Evolutionary conservation across 2,888 invertebrate genomes (phyloP).

Genomic region (Chloroclystis v-ata): DNA sequence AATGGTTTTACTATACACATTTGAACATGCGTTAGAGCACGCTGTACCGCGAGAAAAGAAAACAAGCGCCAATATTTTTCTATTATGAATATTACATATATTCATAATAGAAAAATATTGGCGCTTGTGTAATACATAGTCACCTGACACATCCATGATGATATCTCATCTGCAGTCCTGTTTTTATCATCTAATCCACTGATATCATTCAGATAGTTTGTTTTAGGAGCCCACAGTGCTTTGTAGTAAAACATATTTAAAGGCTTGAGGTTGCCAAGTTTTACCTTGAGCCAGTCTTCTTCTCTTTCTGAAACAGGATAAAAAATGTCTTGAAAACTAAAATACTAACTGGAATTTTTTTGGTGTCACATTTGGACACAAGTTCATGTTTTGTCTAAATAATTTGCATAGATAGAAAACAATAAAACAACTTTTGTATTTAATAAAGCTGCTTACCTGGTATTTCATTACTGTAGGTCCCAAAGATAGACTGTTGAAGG

Average conservation of each 20-base stretch:
- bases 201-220: constrained; percentile 51
- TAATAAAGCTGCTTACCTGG: constrained; percentile 54
- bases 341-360: no score
- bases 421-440: no score
- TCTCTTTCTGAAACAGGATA: constrained; percentile 53
- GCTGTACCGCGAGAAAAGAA: no score
- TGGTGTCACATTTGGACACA: no score
- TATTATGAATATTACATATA: no score
- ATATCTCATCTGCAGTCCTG: constrained; percentile 41
- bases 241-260: constrained; percentile 65
- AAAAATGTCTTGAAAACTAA: background rate
- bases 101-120: no score
- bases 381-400: background rate
- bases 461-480: constrained; percentile 44
- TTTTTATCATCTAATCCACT: constrained; percentile 40
- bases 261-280: constrained; percentile 51
- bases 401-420: no score
- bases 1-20: no score
- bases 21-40: no score
- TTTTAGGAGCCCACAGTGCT: constrained; percentile 53
- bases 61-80: no score
- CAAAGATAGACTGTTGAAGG: constrained; percentile 48
- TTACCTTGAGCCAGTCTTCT: constrained; percentile 56
- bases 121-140: no score
- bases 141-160: constrained; percentile 53